Conservation (phyloP, 2,888 invertebrate genomes). For the Crepidodera aurea region DNA sequence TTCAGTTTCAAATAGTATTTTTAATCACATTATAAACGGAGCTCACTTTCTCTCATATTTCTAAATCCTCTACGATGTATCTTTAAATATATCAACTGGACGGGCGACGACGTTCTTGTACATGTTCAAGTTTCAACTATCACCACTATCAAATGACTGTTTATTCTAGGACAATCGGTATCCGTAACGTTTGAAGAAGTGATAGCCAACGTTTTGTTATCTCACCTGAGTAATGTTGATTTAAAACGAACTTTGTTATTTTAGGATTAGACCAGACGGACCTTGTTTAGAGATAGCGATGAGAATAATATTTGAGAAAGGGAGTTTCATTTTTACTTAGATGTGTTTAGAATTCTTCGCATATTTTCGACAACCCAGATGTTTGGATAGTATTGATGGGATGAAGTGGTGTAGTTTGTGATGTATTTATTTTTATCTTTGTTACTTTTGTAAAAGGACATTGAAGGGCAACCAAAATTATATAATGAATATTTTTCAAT, state of each 20-base stretch:
- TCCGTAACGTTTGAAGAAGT: slow-evolving; percentile 33
- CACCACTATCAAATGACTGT: slow-evolving; percentile 32
- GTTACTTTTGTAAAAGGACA: not conserved
- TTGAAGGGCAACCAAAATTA: too few relatives aligned
- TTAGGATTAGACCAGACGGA: slow-evolving; percentile 44
- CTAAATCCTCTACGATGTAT: too few relatives aligned
- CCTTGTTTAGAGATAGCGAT: slow-evolving; percentile 33
- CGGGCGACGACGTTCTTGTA: slow-evolving; percentile 11
- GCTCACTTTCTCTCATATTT: too few relatives aligned
- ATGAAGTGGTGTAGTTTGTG: not conserved
- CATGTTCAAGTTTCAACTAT: slow-evolving; percentile 32
- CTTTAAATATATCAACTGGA: too few relatives aligned
- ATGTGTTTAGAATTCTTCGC: slow-evolving; percentile 28
- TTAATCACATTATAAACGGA: too few relatives aligned
- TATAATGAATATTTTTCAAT: too few relatives aligned
- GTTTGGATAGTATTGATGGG: not conserved
- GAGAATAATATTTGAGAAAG: slow-evolving; percentile 35
- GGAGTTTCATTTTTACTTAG: slow-evolving; percentile 25
- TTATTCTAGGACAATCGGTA: slow-evolving; percentile 35
- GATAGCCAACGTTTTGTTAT: slow-evolving; percentile 43
- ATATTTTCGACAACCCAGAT: slow-evolving; percentile 18
- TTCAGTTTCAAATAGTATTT: too few relatives aligned
- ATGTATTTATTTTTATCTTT: slow-evolving; percentile 4
- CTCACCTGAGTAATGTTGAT: slow-evolving; percentile 49
- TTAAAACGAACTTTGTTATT: slow-evolving; percentile 45